phyloP scores from a whole-genome alignment of 2,888 invertebrate species.

The Oxystoma pomonae region DNA sequence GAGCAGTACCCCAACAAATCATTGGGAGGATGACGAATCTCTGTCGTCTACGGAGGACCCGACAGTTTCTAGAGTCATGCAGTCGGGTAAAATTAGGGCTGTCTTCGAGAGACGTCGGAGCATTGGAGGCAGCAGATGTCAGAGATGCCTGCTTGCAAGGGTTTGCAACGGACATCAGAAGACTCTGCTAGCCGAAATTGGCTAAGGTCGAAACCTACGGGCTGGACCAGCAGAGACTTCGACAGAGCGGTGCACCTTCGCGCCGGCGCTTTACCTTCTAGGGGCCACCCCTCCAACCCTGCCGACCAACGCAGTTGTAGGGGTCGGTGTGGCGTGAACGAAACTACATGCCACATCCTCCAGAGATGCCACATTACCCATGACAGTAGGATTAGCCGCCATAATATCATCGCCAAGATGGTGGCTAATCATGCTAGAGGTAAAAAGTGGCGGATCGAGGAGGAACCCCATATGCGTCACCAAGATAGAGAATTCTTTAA shows the following conservation, averaged over 20 bases:
- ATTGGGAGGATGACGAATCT: slow-evolving; percentile 15
- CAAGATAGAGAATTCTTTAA: slow-evolving; percentile 26
- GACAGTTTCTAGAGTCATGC: slow-evolving; percentile 9
- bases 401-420: slow-evolving; percentile 3
- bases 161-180: slow-evolving; percentile 12
- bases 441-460: slow-evolving; percentile 18
- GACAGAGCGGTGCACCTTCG: slow-evolving; percentile 29
- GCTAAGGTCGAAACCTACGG: slow-evolving; percentile 15
- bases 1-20: slow-evolving; percentile 19
- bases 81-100: slow-evolving; percentile 7
- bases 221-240: slow-evolving; percentile 32
- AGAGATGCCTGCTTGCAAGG: no score
- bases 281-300: slow-evolving; percentile 28
- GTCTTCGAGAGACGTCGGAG: slow-evolving; percentile 1
- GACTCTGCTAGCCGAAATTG: slow-evolving; percentile 17
- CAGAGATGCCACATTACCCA: not conserved
- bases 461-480: slow-evolving; percentile 27
- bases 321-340: not conserved
- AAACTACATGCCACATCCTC: slow-evolving; percentile 3
- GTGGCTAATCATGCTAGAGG: not conserved
- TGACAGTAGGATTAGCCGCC: not conserved
- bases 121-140: slow-evolving; percentile 11
- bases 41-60: slow-evolving; percentile 12
- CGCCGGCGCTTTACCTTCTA: slow-evolving; percentile 27
- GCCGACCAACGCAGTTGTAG: slow-evolving; percentile 6